phyloP scores from a whole-genome alignment of 2,113 vertebrate genomes.

The Geococcyx californianus region DNA sequence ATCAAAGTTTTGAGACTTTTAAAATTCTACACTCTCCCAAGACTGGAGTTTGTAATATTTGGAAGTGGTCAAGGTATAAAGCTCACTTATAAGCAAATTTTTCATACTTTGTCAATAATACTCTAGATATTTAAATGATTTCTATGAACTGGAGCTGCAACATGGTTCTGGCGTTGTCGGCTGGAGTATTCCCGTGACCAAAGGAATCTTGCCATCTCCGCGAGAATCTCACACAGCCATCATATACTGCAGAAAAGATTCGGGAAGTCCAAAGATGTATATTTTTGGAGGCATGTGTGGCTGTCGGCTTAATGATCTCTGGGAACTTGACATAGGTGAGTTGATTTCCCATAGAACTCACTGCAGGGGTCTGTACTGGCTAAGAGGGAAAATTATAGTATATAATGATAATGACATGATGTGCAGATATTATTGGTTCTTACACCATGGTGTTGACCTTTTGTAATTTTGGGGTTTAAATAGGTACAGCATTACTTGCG shows the following conservation, averaged over 20 bases:
- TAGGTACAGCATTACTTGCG: background rate
- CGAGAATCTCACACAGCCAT: constrained; percentile 93
- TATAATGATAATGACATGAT: background rate
- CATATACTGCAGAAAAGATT: constrained; percentile 79
- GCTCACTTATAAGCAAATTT: background rate
- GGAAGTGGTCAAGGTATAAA: background rate
- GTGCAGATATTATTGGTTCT: background rate
- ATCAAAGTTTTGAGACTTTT: background rate
- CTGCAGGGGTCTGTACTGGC: background rate
- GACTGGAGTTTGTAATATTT: background rate
- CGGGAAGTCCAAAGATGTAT: constrained; percentile 87
- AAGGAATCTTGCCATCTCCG: constrained; percentile 85
- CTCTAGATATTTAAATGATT: constrained; percentile 90
- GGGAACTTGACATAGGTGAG: constrained; percentile 95
- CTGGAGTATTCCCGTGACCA: constrained; percentile 91
- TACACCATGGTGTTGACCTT: background rate
- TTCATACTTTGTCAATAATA: constrained; percentile 22
- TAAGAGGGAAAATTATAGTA: background rate
- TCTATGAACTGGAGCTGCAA: constrained; percentile 94
- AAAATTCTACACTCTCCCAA: background rate
- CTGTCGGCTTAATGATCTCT: constrained; percentile 88
- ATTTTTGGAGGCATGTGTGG: constrained; percentile 97
- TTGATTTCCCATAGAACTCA: background rate
- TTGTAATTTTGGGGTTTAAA: background rate
- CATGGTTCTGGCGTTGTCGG: constrained; percentile 88